Percentiles rank a stretch among this genome's conserved stretches.
Conservation (phyloP, 2,113 vertebrate species). For the Uria lomvia region DNA sequence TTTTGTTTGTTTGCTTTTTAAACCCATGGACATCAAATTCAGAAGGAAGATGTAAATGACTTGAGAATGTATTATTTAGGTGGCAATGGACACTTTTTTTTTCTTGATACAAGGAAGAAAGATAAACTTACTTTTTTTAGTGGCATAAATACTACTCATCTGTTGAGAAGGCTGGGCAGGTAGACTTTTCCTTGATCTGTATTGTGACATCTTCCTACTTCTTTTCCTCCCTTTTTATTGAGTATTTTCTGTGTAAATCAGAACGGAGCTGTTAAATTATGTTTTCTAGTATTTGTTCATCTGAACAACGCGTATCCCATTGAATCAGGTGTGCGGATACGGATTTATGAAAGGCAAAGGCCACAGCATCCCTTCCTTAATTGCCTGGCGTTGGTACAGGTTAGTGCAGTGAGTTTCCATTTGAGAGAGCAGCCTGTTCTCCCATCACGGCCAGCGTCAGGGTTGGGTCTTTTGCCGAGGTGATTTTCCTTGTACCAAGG, state of each 20-base stretch:
- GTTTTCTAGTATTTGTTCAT: not conserved
- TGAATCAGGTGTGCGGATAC: not conserved
- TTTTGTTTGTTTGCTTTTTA: not conserved
- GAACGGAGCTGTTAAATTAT: not conserved
- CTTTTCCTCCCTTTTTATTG: not conserved
- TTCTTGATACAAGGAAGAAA: not conserved
- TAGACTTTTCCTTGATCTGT: not conserved
- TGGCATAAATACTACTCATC: not conserved
- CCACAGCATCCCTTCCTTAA: not conserved
- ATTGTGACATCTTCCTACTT: not conserved
- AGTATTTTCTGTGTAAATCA: not conserved
- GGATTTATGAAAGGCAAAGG: not conserved
- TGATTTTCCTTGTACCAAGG: not conserved
- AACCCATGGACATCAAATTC: not conserved
- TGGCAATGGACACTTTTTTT: not conserved
- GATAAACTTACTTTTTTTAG: not conserved
- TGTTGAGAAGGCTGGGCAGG: not conserved
- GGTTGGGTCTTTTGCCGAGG: not conserved
- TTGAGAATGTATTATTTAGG: not conserved
- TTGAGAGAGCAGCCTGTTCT: not conserved
- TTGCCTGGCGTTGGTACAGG: not conserved
- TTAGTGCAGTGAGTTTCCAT: not conserved
- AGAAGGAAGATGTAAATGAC: not conserved
- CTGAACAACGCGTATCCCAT: not conserved
- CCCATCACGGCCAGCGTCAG: fast-evolving